Evolutionary conservation across 2,113 vertebrate species (phyloP), one percentile per base, ranked within the genome.

Genomic region (Sterna hirundo): DNA sequence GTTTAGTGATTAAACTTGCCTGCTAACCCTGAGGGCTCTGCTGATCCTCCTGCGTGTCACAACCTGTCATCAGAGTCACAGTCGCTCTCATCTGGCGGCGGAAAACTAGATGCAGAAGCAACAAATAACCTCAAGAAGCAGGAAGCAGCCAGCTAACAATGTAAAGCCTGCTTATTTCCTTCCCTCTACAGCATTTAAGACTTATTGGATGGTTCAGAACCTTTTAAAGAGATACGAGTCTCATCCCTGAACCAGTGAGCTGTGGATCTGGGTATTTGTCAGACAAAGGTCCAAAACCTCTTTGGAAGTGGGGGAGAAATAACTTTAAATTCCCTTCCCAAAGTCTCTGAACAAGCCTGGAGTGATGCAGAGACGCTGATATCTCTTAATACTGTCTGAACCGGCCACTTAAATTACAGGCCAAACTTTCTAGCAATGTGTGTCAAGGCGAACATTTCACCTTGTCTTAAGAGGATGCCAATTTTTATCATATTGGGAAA

Each of bases 1-100:
- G 60, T 89, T 90, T 85, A 69, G 51, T 76, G 83, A 90, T 86
- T 96, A 88, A 95, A 94, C 54, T 64, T 91, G 69, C 22, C 68
- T 83, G 44, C 44, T 69, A 75, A 23, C 78, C 71, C 61, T 40
- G 55, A 83, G 91, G 83, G 65, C 25, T 76, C 55, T 87, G 87
- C 84, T 97, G 95, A 70, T 94, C 66, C 89, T 92, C 70, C 49
- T 72, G 42, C 2, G 0, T 87, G 80, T 66, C 94, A 96, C 83
- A 96, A 34, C n/a, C 42, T 92, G 60, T 64, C 60, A 72, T 80
- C 92, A 93, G 72, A 66, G n/a, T 42, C 83, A 66, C 46, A 57
- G 32, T 38, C 1, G 0, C 44, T 94, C 46, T 83, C 1, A 0
- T 51, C 42, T 3, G 1, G 47, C 0, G 1, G 12, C 12, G 60